These are phyloP conservation scores for Zalophus californianus DNA, from an alignment of 2,797 vertebrate species.

Conservation along the genomic window DNA sequence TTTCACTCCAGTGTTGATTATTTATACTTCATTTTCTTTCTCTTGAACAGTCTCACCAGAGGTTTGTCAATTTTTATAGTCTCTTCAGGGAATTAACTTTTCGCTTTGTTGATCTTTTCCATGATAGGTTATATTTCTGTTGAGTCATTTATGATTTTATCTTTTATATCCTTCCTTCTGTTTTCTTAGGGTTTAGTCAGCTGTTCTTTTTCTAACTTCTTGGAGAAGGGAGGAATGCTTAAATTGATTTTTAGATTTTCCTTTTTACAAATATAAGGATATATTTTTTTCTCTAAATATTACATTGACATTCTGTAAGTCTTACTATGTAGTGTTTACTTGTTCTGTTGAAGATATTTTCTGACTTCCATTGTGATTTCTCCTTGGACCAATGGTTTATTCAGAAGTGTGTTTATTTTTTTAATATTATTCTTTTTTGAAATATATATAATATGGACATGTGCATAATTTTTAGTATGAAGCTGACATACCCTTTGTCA, in stretches of 20 bases:
- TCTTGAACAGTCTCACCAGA: not conserved
- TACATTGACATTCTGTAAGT: not conserved
- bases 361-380: not conserved
- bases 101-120: not conserved
- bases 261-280: not conserved
- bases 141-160: not conserved
- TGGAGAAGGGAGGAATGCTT: not conserved
- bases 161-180: not conserved
- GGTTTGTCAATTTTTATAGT: not conserved
- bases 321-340: not conserved
- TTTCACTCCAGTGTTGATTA: not conserved
- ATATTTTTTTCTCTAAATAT: not conserved
- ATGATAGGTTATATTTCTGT: not conserved
- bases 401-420: not conserved
- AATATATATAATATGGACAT: not conserved
- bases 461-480: not conserved
- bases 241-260: not conserved
- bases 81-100: not conserved
- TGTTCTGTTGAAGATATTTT: not conserved
- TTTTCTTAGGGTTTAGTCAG: not conserved
- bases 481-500: not conserved
- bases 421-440: not conserved
- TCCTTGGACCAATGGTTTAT: not conserved
- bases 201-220: not conserved
- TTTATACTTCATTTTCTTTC: not conserved